These are phyloP conservation scores for Spheniscus mendiculus DNA, from an alignment of 2,113 vertebrate species.

Conservation along the genomic window DNA sequence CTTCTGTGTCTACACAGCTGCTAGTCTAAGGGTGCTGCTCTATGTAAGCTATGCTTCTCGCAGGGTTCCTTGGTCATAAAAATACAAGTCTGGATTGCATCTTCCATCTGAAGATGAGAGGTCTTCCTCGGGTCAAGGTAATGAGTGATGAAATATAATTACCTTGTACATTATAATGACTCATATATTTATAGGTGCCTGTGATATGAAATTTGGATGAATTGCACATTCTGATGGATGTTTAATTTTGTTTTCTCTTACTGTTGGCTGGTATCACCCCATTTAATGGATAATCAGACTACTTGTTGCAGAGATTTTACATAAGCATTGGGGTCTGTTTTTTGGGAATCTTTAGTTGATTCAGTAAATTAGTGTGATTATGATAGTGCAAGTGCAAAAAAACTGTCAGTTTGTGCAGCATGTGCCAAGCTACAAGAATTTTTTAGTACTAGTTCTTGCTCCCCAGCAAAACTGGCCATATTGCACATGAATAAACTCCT, in stretches of 20 bases:
- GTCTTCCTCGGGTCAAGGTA: constrained; percentile 42
- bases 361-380: not conserved
- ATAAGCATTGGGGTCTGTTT: not conserved
- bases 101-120: constrained; percentile 32
- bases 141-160: constrained; percentile 58
- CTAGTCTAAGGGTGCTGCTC: not conserved
- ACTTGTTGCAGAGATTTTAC: constrained; percentile 30
- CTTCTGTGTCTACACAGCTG: not conserved
- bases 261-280: constrained; percentile 18
- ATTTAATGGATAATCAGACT: constrained; percentile 45
- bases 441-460: not conserved
- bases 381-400: not conserved
- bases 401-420: not conserved
- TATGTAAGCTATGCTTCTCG: not conserved
- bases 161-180: constrained; percentile 57
- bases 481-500: not conserved
- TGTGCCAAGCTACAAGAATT: not conserved
- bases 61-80: constrained; percentile 3
- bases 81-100: constrained; percentile 33
- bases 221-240: constrained; percentile 38
- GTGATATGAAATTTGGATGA: constrained; percentile 50
- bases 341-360: not conserved
- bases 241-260: constrained; percentile 60
- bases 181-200: constrained; percentile 53
- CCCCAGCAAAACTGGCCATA: not conserved